phyloP scores from a whole-genome alignment of 2,113 vertebrate genomes.

The Sylvia atricapilla region DNA sequence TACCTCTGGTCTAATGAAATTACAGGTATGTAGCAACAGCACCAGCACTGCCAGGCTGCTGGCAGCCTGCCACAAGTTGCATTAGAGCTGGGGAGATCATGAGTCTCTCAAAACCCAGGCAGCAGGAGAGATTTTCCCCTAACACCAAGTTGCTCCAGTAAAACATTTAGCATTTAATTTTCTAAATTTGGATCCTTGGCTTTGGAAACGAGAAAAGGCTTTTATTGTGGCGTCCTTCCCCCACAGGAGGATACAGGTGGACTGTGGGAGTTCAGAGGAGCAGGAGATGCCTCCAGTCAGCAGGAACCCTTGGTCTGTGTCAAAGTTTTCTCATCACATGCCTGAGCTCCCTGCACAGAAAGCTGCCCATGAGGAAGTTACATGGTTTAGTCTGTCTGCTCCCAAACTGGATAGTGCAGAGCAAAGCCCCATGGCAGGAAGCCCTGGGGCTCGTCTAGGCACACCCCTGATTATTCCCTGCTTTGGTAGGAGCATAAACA shows the following conservation, averaged over 20 bases:
- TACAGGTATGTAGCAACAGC: background rate
- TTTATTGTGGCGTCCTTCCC: background rate
- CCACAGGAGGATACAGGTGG: background rate
- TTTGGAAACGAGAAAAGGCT: background rate
- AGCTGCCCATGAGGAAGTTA: background rate
- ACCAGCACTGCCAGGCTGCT: background rate
- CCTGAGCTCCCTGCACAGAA: background rate
- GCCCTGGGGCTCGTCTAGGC: slow-evolving; percentile 6
- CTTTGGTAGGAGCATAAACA: slow-evolving; percentile 20
- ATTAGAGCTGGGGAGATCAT: background rate
- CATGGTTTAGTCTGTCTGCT: background rate
- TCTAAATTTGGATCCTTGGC: background rate
- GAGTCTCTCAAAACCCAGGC: background rate
- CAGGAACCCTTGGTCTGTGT: background rate
- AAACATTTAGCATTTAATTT: background rate
- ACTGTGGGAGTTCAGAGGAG: background rate
- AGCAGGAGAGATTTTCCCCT: background rate
- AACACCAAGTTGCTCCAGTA: background rate
- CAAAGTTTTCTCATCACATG: background rate
- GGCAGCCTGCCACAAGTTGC: background rate
- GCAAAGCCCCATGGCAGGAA: slow-evolving; percentile 13
- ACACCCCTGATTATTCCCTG: slow-evolving; percentile 45
- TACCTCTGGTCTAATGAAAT: background rate
- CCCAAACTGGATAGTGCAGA: background rate
- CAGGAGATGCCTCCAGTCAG: background rate